Evolutionary conservation across 2,797 vertebrate genomes (phyloP).

Genomic region (Sebastes umbrosus): DNA sequence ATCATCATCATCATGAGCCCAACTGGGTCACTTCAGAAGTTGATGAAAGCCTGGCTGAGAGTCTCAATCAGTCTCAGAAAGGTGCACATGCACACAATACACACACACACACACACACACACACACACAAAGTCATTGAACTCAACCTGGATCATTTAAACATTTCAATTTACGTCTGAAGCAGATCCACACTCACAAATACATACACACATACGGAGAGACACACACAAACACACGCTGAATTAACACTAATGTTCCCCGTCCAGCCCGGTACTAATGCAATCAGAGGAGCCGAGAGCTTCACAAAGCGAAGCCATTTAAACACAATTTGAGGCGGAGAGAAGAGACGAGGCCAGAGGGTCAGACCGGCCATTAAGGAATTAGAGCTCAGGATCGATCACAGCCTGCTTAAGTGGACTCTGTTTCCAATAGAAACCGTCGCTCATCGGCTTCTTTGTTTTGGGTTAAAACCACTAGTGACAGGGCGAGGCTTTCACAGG

Average conservation of each 20-base stretch:
- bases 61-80: neutral
- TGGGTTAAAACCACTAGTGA: neutral
- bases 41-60: slow-evolving; percentile 12
- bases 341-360: slow-evolving; percentile 62
- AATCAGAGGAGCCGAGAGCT: slow-evolving; percentile 69
- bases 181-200: neutral
- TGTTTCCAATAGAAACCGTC: slow-evolving; percentile 36
- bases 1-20: neutral
- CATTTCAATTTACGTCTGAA: slow-evolving; percentile 7
- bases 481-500: neutral
- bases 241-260: slow-evolving; percentile 68
- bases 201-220: slow-evolving; percentile 1
- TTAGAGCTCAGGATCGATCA: slow-evolving; percentile 62
- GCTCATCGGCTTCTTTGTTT: slow-evolving; percentile 12
- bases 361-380: slow-evolving; percentile 70
- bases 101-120: neutral
- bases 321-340: slow-evolving; percentile 66
- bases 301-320: slow-evolving; percentile 64
- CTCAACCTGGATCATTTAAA: neutral
- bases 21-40: neutral
- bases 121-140: neutral
- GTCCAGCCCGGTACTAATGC: slow-evolving; percentile 59
- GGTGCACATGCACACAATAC: neutral
- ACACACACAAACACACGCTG: slow-evolving; percentile 35
- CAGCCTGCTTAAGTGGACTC: slow-evolving; percentile 47